These are phyloP conservation scores for Pentamera pediparva DNA, from an alignment of 53 echinoderm and acorn worm species.

Conservation along the genomic window DNA sequence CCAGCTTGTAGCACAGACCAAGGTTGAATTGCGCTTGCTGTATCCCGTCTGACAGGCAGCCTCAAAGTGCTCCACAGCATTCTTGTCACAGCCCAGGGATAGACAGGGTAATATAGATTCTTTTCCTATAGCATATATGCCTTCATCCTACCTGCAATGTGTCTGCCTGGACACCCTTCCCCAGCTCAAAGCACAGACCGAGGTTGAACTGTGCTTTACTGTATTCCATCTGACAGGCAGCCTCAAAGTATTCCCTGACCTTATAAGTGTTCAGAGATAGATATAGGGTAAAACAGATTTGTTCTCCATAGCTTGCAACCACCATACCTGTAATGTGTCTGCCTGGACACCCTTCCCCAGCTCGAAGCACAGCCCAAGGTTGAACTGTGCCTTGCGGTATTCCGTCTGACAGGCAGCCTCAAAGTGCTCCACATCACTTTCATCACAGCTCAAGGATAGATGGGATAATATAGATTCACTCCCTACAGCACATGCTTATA, in stretches of 20 bases:
- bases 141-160: conserved; percentile 52
- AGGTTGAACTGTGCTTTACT: conserved; percentile 77
- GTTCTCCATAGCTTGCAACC: too few species aligned
- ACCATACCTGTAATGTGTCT: conserved; percentile 54
- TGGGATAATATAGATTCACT: not conserved
- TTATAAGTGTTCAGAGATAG: too few species aligned
- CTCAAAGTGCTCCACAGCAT: conserved; percentile 63
- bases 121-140: too few species aligned
- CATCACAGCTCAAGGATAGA: too few species aligned
- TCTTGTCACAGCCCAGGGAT: conserved; percentile 47
- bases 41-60: conserved; percentile 53
- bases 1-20: conserved; percentile 73
- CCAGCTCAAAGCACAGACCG: conserved; percentile 74
- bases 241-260: too few species aligned
- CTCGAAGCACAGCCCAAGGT: conserved; percentile 77
- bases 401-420: conserved; percentile 46
- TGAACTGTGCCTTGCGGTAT: conserved; percentile 69
- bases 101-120: too few species aligned
- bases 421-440: conserved; percentile 40
- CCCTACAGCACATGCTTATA: not conserved
- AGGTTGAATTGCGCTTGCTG: conserved; percentile 75
- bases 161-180: conserved; percentile 61
- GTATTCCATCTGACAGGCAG: conserved; percentile 53
- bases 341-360: conserved; percentile 63
- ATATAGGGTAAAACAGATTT: too few species aligned